Base-by-base conservation (phyloP, 1,140 invertebrate species). In the Rhagoletis zephyria region DNA sequence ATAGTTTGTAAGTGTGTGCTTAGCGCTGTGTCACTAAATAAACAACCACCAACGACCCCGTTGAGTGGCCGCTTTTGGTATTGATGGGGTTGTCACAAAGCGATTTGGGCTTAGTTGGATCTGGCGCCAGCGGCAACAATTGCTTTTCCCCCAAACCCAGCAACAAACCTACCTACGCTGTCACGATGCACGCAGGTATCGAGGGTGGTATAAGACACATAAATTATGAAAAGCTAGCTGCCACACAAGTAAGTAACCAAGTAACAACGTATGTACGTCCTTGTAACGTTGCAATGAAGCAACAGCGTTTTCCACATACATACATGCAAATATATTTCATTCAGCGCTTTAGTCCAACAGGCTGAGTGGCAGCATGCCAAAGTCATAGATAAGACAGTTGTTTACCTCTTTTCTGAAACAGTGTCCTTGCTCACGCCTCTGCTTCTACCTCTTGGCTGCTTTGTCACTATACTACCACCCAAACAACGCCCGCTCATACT, bases 61-160 rank as follows among this genome's bases (percentile, higher is more conserved):
- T 81, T 81, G 74, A 81, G 74, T 81, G 74, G 74, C 74, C 74
- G 74, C 74, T 81, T 81, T 51, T 48, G 56, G 48, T 42, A 81
- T 48, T 42, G 45, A 48, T 42, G 70, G 48, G 65, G 40, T 70
- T 42, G 48, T 42, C 7, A n/a, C 1, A n/a, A n/a, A n/a, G n/a
- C n/a, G 74, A 42, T n/a, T 81, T 56, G 16, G 16, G 74, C 12
- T 45, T n/a, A 7, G 48, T 12, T 3, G 16, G 5, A 5, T 42
- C 51, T 56, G 74, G 74, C 51, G 74, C 74, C 48, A 81, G 48
- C 48, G n/a, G 74, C 74, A 81, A 81, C 74, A 81, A 81, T 81
- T 81, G 74, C 45, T 81, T 56, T 67, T 67, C 30, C 40, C 30
- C 4, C n/a, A 30, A n/a, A 10, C 64, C n/a, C n/a, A 12, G n/a